Percentiles rank a stretch among this genome's conserved stretches.
phyloP scores from a whole-genome alignment of 2,113 vertebrate genomes.

The Nanorana parkeri region DNA sequence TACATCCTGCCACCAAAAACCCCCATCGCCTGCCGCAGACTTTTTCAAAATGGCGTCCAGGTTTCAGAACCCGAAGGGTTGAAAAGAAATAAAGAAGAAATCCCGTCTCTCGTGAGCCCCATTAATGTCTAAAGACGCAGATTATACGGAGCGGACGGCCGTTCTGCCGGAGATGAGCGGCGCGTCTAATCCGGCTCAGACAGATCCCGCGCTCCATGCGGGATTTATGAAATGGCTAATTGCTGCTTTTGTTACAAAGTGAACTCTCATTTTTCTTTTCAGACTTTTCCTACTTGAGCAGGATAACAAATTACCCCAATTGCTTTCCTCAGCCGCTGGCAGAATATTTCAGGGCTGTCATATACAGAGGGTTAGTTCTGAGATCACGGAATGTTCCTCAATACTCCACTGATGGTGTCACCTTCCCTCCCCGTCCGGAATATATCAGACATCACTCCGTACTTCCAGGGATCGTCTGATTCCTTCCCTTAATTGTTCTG shows the following conservation, averaged over 20 bases:
- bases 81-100: too few relatives aligned
- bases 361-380: background rate
- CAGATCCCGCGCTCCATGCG: background rate
- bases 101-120: too few relatives aligned
- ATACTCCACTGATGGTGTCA: background rate
- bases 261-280: background rate
- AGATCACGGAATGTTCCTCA: background rate
- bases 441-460: too few relatives aligned
- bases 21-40: too few relatives aligned
- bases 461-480: too few relatives aligned
- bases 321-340: background rate
- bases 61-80: too few relatives aligned
- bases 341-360: background rate
- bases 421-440: too few relatives aligned
- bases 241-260: background rate
- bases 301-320: slow-evolving; percentile 7
- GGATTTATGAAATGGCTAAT: slow-evolving; percentile 25
- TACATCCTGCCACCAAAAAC: too few relatives aligned
- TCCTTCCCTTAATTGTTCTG: too few relatives aligned
- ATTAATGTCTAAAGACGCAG: too few relatives aligned
- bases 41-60: too few relatives aligned
- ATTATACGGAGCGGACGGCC: too few relatives aligned
- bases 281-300: slow-evolving; percentile 30
- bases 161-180: background rate
- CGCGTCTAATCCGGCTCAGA: background rate